phyloP scores from a whole-genome alignment of 2,113 vertebrate genomes.

The Hemichromis elongatus region DNA sequence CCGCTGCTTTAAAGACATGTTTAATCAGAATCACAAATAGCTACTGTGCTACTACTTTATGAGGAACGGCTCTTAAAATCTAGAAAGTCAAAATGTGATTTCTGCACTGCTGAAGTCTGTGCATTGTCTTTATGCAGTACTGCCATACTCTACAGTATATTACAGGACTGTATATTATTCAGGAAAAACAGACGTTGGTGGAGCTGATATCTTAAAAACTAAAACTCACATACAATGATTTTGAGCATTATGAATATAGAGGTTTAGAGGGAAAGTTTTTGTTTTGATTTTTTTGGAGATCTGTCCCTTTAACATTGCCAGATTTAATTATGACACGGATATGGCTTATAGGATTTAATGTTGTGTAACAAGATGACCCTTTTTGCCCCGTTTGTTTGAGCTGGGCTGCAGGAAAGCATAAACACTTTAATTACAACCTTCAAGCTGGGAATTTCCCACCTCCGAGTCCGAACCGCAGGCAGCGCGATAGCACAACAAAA shows the following conservation, averaged over 20 bases:
- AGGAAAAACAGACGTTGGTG: not conserved
- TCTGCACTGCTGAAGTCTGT: not conserved
- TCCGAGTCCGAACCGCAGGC: not conserved
- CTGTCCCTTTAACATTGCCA: not conserved
- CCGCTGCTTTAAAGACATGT: not conserved
- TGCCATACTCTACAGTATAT: not conserved
- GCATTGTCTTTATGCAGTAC: rapidly evolving
- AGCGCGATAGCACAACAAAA: not conserved
- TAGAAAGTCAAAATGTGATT: not conserved
- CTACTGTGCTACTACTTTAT: rapidly evolving
- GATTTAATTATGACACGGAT: not conserved
- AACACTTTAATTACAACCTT: not conserved
- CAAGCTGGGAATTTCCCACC: not conserved
- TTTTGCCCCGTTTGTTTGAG: not conserved
- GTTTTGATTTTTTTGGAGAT: not conserved
- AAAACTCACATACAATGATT: rapidly evolving
- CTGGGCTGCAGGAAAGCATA: not conserved
- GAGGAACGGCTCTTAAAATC: rapidly evolving
- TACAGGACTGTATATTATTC: not conserved
- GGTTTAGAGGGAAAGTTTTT: rapidly evolving
- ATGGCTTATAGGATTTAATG: not conserved
- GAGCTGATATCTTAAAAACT: not conserved
- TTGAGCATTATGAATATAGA: not conserved
- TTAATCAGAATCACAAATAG: not conserved
- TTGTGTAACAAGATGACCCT: not conserved